Conservation (phyloP, 2,113 vertebrate species). For the Ovis aries region DNA sequence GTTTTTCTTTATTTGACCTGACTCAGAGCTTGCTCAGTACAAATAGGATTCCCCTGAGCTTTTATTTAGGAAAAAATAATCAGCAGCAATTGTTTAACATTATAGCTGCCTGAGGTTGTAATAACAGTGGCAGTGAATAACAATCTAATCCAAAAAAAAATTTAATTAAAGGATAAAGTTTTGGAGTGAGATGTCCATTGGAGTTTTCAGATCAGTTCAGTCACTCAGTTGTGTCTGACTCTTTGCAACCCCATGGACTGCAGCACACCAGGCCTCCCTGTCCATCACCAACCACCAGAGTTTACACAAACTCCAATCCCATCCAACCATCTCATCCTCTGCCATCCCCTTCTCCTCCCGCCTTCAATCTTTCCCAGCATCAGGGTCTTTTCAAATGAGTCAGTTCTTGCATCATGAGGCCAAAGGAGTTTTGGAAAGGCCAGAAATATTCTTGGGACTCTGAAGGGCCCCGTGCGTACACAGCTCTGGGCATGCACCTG, state of each 20-base stretch:
- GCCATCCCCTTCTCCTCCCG: accelerated
- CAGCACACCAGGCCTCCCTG: neutral
- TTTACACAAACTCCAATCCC: neutral
- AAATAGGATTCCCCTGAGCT: neutral
- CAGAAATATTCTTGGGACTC: neutral
- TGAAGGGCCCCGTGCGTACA: neutral
- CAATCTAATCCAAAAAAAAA: neutral
- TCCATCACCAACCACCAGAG: neutral
- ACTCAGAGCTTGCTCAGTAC: neutral
- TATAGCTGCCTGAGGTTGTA: neutral
- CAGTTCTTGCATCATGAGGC: neutral
- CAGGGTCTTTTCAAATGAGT: neutral
- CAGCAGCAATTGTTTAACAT: neutral
- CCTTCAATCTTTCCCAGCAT: neutral
- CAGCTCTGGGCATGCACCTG: neutral
- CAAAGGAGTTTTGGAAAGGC: neutral
- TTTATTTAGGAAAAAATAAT: neutral
- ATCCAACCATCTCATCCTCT: neutral
- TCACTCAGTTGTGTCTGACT: neutral
- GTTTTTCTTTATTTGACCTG: neutral
- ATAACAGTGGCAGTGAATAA: neutral
- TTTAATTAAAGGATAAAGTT: neutral
- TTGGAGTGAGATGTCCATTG: neutral
- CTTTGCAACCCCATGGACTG: neutral
- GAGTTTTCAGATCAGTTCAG: neutral